These are phyloP conservation scores for Catostylus mosaicus DNA, from an alignment of 30 jellyfish, hydroid and myxozoan genomes.

Conservation along the genomic window DNA sequence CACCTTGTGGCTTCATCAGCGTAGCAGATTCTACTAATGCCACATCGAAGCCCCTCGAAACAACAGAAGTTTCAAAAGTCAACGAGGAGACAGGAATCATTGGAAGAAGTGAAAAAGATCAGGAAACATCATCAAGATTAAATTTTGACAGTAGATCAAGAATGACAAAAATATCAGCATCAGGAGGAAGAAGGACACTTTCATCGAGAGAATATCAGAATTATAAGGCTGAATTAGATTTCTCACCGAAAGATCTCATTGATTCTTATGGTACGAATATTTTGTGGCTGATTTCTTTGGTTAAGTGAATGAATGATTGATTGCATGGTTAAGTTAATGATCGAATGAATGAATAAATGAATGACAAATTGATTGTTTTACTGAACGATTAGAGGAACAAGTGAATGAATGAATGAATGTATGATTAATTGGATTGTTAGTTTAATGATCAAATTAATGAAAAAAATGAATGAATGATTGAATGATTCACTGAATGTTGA, in stretches of 20 bases:
- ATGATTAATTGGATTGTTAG: too few species aligned
- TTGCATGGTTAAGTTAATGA: too few species aligned
- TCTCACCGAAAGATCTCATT: slow-evolving; percentile 49
- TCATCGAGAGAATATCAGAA: slow-evolving; percentile 1
- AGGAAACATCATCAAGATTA: background rate
- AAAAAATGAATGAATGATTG: too few species aligned
- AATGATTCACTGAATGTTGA: too few species aligned
- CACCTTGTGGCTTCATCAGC: slow-evolving; percentile 46
- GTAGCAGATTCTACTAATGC: background rate
- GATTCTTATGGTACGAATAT: slow-evolving; percentile 21
- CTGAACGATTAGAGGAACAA: too few species aligned
- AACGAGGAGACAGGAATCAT: background rate
- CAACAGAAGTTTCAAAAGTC: background rate
- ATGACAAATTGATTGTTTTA: too few species aligned
- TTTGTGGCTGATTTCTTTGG: background rate
- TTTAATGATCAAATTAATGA: too few species aligned
- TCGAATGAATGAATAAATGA: too few species aligned
- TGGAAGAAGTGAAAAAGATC: background rate
- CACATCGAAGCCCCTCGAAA: background rate
- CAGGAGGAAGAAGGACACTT: background rate
- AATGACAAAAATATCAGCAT: background rate
- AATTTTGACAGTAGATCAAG: slow-evolving; percentile 6
- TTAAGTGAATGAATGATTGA: too few species aligned
- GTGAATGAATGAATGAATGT: too few species aligned
- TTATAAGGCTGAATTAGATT: slow-evolving; percentile 9